Evolutionary conservation across 1,140 invertebrate genomes (phyloP), one percentile per base, ranked within the genome.

Genomic region (Araneus ventricosus): DNA sequence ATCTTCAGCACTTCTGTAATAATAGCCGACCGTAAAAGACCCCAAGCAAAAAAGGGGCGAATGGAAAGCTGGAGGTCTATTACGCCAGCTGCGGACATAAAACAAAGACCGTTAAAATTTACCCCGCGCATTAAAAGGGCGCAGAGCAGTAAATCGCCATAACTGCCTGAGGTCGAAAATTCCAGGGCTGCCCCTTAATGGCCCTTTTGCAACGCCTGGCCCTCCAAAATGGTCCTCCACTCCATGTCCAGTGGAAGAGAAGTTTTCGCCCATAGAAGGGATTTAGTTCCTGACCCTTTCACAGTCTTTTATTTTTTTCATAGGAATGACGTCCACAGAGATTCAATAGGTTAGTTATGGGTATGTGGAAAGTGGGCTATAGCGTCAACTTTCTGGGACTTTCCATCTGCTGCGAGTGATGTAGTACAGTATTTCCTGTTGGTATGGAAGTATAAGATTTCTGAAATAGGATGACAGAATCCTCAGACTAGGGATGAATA

Each of bases 101-200:
- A 92, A 92, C 90, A 86, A 92, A 92, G 90, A 86, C 90, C 90
- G 90, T 92, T 92, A 92, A 92, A 92, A 92, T 92, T 92, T 92
- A 92, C 90, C 86, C 27, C 90, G 37, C n/a, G 82, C 90, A 92
- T 92, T 92, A 92, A 92, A 92, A 92, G 90, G 24, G 90, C 90
- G 41, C 45, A 41, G 20, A 82, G 90, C 34, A 92, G 90, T 92
- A 92, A 92, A 92, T 92, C 90, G 90, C 90, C 90, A 67, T 86
- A 92, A 92, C 90, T 92, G 90, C 90, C 80, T 30, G 41, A 8
- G 79, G 79, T 84, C 80, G 39, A 91, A 91, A 92, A 92, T 70
- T n/a, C 82, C 52, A 22, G 45, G 41, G 82, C 20, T 52, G 41
- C 84, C 82, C 39, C 59, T 61, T 92, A 92, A 92, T 92, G 90